Base-by-base conservation (phyloP, 2,797 vertebrate genomes). In the Eleutherodactylus coqui region DNA sequence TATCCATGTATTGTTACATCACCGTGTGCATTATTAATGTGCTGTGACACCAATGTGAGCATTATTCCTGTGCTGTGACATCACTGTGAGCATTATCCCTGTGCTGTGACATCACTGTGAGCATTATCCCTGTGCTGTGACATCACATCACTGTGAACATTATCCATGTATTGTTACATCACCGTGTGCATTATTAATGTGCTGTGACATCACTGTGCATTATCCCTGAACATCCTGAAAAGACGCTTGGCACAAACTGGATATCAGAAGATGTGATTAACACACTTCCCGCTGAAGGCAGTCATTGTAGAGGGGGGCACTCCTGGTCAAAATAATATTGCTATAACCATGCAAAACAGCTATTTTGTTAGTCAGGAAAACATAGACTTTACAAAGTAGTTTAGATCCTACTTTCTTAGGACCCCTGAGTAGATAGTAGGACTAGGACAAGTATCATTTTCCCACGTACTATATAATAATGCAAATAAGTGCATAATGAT, bases 401-500 rank as follows among this genome's bases (percentile, higher is more conserved):
- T 1, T 24, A 53, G 51, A 24, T 53, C 21, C 24, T 53, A 21
- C 5, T n/a, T n/a, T n/a, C n/a, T n/a, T n/a, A n/a, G 21, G 13
- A 11, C 47, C 47, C 47, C 4, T 49, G 47, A 49, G 47, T 49
- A 51, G 11, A 14, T 14, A 13, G 4, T n/a, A 27, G 8, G 24
- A 58, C 2, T 27, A n/a, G 24, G 29, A 17, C 7, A 34, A 0
- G 24, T 17, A 75, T 45, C 5, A 32, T 24, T 76, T 62, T 62
- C 51, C 49, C 55, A 60, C n/a, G 75, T 89, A 21, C 34, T 34
- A 51, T 21, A 76, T 32, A 38, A 13, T 29, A 45, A 77, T 81
- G 38, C 45, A 81, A 75, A 69, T 38, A 69, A 69, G 16, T 69
- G 64, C 14, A 69, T 47, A 73, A 47, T 6, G 84, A 17, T 86